Conservation (phyloP, 2,888 invertebrate species). For the Drosophila bunnanda region DNA sequence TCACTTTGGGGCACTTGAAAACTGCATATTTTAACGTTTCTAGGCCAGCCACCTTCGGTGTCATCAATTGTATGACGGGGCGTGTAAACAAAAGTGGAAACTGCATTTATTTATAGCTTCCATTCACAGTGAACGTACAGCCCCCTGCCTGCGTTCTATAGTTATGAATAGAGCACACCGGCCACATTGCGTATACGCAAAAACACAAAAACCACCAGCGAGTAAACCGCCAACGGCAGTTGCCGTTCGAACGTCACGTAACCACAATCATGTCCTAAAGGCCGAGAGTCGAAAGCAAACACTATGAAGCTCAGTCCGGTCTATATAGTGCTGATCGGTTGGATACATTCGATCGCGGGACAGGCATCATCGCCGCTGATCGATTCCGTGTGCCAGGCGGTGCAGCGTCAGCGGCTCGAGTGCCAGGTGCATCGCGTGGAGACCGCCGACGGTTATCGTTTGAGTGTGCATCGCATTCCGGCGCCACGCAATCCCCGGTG, state of each 20-base stretch:
- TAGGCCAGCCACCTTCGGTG: slow-evolving; percentile 29
- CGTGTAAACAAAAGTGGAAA: slow-evolving; percentile 43
- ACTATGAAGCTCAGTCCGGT: slow-evolving; percentile 23
- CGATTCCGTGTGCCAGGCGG: slow-evolving; percentile 76
- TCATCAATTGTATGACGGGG: slow-evolving; percentile 33
- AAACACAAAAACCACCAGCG: slow-evolving; percentile 45
- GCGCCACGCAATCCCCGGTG: slow-evolving; percentile 51
- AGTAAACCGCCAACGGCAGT: slow-evolving; percentile 41
- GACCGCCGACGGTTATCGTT: slow-evolving; percentile 79
- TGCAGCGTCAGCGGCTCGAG: slow-evolving; percentile 64
- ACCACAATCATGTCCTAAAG: slow-evolving; percentile 35
- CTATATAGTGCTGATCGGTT: slow-evolving; percentile 7
- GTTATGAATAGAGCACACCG: neutral
- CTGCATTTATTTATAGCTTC: slow-evolving; percentile 52
- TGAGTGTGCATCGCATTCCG: slow-evolving; percentile 81
- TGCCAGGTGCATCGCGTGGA: slow-evolving; percentile 78
- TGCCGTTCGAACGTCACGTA: slow-evolving; percentile 33
- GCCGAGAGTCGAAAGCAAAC: neutral
- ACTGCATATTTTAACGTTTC: slow-evolving; percentile 29
- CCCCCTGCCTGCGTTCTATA: slow-evolving; percentile 1
- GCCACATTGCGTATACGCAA: slow-evolving; percentile 61
- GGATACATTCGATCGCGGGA: neutral
- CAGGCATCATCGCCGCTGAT: slow-evolving; percentile 18
- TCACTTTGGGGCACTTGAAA: slow-evolving; percentile 7
- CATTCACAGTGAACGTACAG: neutral